Evolutionary conservation across 2,888 invertebrate genomes (phyloP), one percentile per base, ranked within the genome.

Genomic region (Eristalis pertinax): DNA sequence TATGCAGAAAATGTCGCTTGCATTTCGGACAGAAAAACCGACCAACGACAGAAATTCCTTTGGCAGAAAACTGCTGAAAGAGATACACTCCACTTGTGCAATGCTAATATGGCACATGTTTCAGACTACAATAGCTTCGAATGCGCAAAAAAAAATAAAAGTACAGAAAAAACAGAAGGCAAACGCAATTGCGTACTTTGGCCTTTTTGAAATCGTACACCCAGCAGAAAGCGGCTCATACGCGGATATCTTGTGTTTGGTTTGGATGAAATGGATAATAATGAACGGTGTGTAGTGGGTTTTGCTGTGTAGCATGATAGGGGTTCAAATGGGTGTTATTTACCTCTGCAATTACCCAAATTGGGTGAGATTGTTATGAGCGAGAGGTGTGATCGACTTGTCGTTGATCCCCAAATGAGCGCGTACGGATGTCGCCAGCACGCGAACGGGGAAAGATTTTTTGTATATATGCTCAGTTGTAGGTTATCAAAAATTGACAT

Each of bases 141-240:
- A 2, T 29, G 19, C 15, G 8, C 13, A 67, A 65, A 22, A 50
- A 11, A 15, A 19, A 79, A n/a, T n/a, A n/a, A n/a, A n/a, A n/a
- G n/a, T n/a, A n/a, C n/a, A n/a, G n/a, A n/a, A n/a, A n/a, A n/a
- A n/a, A n/a, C n/a, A n/a, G n/a, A 67, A 77, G 72, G 81, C 77
- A 81, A 81, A 81, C 85, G 76, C 85, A 85, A 82, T 73, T 81
- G 81, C 65, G 85, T 77, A 85, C 85, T 85, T 85, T 85, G 85
- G 82, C 73, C 85, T 85, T 81, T 85, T 77, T 80, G 72, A 82
- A 85, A 85, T 77, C 77, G 85, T 64, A 73, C 56, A 77, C 85
- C 62, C 50, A 84, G 80, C 80, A 80, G 67, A 80, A 80, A 8
- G 50, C 19, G 50, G 50, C 19, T 19, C 19, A 8, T 19, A 50